Evolutionary conservation across 2,797 vertebrate genomes (phyloP).

Genomic region (Gallinago solitaria): DNA sequence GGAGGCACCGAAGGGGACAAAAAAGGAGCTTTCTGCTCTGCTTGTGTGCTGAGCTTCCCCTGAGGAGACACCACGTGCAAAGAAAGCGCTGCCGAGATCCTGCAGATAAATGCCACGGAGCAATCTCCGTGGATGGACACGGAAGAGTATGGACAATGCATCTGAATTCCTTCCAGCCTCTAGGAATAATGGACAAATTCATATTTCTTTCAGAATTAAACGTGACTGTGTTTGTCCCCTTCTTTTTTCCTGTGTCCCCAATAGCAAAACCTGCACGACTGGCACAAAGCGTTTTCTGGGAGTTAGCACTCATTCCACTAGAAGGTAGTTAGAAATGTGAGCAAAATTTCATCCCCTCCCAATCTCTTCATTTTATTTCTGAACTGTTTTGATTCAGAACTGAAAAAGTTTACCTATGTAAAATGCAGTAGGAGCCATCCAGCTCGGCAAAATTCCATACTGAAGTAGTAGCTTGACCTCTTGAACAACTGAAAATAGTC

Average conservation of each 20-base stretch:
- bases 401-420: background rate
- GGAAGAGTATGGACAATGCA: background rate
- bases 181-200: background rate
- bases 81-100: background rate
- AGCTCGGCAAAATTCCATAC: background rate
- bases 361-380: background rate
- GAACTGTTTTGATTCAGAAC: background rate
- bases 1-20: background rate
- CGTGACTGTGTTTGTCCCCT: background rate
- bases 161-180: background rate
- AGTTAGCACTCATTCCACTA: background rate
- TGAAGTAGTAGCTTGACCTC: background rate
- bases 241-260: accelerated
- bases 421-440: background rate
- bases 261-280: background rate
- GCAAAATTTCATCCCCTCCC: background rate
- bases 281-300: background rate
- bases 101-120: background rate
- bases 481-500: background rate
- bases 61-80: background rate
- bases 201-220: background rate
- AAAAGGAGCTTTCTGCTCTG: background rate
- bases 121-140: background rate
- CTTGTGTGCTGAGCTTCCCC: background rate
- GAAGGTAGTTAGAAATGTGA: background rate